Percentiles rank a stretch among this genome's conserved stretches.
Evolutionary conservation across 2,797 vertebrate species (phyloP).

Genomic region (Malurus leucopterus): DNA sequence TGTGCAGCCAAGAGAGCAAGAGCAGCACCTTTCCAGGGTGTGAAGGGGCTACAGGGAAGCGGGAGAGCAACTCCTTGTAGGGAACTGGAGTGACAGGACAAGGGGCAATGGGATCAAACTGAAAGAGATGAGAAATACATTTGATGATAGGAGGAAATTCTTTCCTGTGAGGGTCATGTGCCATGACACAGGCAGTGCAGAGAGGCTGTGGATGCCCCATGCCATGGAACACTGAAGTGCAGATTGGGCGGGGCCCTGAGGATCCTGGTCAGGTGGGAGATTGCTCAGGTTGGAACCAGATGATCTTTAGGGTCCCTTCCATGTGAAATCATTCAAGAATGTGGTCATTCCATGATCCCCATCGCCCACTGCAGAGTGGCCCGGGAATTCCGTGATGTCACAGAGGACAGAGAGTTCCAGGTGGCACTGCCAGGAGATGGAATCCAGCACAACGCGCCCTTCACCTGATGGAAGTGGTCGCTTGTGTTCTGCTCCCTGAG

Average conservation of each 20-base stretch:
- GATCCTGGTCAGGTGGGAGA: not conserved
- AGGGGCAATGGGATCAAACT: no score
- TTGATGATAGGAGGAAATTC: not conserved
- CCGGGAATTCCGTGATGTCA: not conserved
- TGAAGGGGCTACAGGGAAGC: no score
- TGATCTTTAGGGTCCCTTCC: no score
- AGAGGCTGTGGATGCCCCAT: not conserved
- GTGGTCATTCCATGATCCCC: accelerated
- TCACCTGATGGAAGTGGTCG: not conserved
- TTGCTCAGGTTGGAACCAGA: not conserved
- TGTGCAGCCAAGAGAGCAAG: not conserved
- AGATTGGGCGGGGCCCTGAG: accelerated
- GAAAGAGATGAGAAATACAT: no score
- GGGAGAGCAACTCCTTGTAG: no score
- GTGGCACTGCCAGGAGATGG: not conserved
- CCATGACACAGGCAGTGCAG: not conserved
- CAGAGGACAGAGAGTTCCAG: not conserved
- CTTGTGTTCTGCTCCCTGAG: accelerated
- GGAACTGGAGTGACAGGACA: no score
- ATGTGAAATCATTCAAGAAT: no score
- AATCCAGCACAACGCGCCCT: accelerated
- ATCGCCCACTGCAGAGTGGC: accelerated
- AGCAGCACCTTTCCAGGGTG: no score
- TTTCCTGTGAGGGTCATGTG: not conserved
- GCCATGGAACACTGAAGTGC: not conserved